Evolutionary conservation across 2,113 vertebrate genomes (phyloP).

Genomic region (Dromiciops gliroides): DNA sequence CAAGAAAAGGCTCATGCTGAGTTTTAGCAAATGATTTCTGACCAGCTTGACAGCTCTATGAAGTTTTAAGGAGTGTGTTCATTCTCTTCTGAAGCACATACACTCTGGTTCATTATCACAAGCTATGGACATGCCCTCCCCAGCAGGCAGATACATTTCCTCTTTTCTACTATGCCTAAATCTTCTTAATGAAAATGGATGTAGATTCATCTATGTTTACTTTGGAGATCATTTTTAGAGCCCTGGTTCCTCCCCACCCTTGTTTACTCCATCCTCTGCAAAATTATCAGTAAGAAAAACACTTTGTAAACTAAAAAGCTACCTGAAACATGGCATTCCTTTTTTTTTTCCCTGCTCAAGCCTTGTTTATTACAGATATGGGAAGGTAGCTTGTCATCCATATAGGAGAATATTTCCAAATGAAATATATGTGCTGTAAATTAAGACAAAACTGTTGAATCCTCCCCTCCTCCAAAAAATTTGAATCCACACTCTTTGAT

Average conservation of each 20-base stretch:
- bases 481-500: slow-evolving; percentile 27
- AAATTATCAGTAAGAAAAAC: not conserved
- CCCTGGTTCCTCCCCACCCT: not conserved
- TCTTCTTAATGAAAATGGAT: not conserved
- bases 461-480: slow-evolving; percentile 10
- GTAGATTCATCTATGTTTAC: not conserved
- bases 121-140: not conserved
- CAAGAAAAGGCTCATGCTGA: slow-evolving; percentile 16
- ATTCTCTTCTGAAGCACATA: not conserved
- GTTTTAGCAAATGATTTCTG: slow-evolving; percentile 47
- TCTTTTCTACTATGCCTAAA: not conserved
- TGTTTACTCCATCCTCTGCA: not conserved
- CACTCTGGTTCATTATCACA: not conserved
- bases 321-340: not conserved
- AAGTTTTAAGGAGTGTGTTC: slow-evolving; percentile 31
- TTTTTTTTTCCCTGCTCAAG: not conserved
- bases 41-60: slow-evolving; percentile 23
- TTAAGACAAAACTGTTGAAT: not conserved
- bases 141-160: not conserved
- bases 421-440: slow-evolving; percentile 1
- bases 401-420: not conserved
- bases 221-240: not conserved
- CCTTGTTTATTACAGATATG: not conserved
- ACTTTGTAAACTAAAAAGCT: not conserved
- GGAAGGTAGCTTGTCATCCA: not conserved